phyloP scores from a whole-genome alignment of 2,888 invertebrate genomes.

The Matsumyia berberina region DNA sequence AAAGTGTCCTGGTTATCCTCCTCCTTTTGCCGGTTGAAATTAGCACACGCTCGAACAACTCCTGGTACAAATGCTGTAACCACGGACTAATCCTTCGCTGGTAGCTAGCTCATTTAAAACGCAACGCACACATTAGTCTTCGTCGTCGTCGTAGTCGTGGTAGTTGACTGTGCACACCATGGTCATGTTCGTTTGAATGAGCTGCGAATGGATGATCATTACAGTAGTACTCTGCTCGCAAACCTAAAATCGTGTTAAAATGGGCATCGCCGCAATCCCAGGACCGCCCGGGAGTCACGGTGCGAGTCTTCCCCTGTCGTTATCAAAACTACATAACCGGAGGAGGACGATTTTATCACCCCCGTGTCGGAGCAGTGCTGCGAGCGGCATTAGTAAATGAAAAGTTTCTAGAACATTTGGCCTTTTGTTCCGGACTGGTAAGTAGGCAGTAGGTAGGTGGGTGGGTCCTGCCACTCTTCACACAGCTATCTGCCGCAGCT shows the following conservation, averaged over 20 bases:
- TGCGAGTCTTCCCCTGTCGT: background rate
- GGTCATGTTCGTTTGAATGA: constrained; percentile 9
- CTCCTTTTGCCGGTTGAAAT: background rate
- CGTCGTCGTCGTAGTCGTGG: background rate
- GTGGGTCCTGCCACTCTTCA: background rate
- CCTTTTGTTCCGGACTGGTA: constrained; percentile 13
- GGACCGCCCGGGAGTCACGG: background rate
- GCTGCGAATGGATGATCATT: background rate
- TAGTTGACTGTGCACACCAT: background rate
- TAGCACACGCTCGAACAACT: background rate
- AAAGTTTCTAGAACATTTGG: constrained; percentile 28
- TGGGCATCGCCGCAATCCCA: constrained; percentile 11
- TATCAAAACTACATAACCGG: background rate
- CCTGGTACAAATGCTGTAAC: background rate
- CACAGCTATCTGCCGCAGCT: background rate
- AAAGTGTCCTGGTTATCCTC: background rate
- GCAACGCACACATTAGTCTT: background rate
- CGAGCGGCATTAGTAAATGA: constrained; percentile 4
- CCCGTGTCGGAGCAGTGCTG: constrained; percentile 1
- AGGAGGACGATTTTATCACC: constrained; percentile 8
- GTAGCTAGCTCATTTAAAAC: constrained; percentile 20
- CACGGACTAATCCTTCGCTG: background rate
- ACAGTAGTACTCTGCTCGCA: too few relatives aligned
- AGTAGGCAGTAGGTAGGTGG: background rate
- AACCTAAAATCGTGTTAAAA: constrained; percentile 2